Percentiles rank a stretch among this genome's conserved stretches.
These are phyloP conservation scores for Perizoma flavofasciatum DNA, from an alignment of 2,888 invertebrate genomes.

Conservation along the genomic window DNA sequence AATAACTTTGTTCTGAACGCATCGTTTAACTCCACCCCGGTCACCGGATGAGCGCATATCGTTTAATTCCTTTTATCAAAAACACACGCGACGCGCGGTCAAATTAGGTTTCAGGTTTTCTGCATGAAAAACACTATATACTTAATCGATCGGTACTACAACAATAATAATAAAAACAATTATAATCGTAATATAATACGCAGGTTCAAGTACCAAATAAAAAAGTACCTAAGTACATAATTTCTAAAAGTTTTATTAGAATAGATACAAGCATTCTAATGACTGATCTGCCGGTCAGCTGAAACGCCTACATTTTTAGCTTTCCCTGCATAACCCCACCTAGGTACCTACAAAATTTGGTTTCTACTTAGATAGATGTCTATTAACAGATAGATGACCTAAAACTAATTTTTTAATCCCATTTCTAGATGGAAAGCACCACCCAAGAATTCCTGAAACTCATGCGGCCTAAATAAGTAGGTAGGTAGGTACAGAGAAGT, in stretches of 20 bases:
- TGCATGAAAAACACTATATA: neutral
- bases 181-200: too few relatives aligned
- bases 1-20: constrained; percentile 58
- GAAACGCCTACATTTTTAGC: neutral
- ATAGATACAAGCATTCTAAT: too few relatives aligned
- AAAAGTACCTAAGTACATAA: too few relatives aligned
- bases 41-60: constrained; percentile 52
- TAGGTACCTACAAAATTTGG: too few relatives aligned
- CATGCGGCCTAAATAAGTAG: constrained; percentile 3
- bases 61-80: constrained; percentile 32
- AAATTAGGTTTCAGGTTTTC: neutral
- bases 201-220: too few relatives aligned
- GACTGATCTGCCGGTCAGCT: neutral
- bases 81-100: neutral
- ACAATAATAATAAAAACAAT: too few relatives aligned
- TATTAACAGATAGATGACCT: too few relatives aligned
- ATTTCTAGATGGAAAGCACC: constrained; percentile 4
- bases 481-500: constrained; percentile 47
- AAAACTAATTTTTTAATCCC: neutral
- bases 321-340: neutral
- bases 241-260: too few relatives aligned
- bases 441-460: constrained; percentile 16
- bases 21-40: constrained; percentile 57
- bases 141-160: too few relatives aligned
- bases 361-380: too few relatives aligned